A percentile compares a stretch with the other conserved stretches of the same genome.
phyloP scores from a whole-genome alignment of 2,797 vertebrate genomes.

The Gouania willdenowi region DNA sequence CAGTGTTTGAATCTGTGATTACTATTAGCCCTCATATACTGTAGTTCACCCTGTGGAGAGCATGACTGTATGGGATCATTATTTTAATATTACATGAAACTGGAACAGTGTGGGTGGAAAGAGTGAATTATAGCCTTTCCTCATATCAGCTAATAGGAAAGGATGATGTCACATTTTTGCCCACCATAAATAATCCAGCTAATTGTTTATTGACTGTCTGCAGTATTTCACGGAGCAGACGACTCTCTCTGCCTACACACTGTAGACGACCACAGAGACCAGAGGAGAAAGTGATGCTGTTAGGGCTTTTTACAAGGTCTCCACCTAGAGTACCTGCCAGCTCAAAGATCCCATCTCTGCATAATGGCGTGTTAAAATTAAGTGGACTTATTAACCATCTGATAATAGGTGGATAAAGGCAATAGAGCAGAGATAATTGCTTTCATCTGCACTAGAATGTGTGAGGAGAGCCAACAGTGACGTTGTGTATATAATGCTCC shows the following conservation, averaged over 20 bases:
- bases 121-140: not conserved
- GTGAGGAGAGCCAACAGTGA: slow-evolving; percentile 34
- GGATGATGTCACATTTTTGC: slow-evolving; percentile 4
- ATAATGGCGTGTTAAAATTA: slow-evolving; percentile 38
- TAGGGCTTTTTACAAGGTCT: slow-evolving; percentile 59
- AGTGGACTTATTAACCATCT: slow-evolving; percentile 57
- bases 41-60: not conserved
- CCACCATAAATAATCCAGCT: slow-evolving; percentile 23
- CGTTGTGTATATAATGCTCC: slow-evolving; percentile 32
- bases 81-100: not conserved
- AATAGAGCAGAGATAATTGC: slow-evolving; percentile 47
- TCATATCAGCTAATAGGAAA: not conserved
- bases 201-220: slow-evolving; percentile 44
- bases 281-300: slow-evolving; percentile 58
- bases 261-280: slow-evolving; percentile 48
- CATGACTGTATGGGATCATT: not conserved
- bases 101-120: not conserved
- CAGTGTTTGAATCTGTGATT: too few relatives aligned
- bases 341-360: slow-evolving; percentile 46
- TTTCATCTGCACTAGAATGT: slow-evolving; percentile 52
- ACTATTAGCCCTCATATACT: too few relatives aligned
- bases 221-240: slow-evolving; percentile 18
- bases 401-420: slow-evolving; percentile 41
- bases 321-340: slow-evolving; percentile 33
- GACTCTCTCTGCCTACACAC: slow-evolving; percentile 15